Percentiles rank a stretch among this genome's conserved stretches.
phyloP scores from a whole-genome alignment of 2,888 invertebrate species.

The Autographa gamma region DNA sequence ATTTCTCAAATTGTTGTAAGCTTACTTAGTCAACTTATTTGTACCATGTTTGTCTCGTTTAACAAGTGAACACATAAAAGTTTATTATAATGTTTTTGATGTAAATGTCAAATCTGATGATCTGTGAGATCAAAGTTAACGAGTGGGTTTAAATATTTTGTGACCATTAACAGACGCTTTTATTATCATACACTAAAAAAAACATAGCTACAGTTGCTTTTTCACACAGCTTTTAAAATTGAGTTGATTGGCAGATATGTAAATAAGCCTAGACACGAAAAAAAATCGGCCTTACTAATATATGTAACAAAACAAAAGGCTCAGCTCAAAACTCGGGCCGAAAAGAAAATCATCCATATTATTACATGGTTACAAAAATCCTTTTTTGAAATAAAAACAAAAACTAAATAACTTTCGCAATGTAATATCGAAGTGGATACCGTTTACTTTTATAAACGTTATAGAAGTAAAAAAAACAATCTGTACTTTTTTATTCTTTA shows the following conservation, averaged over 20 bases:
- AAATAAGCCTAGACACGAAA: not conserved
- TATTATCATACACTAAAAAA: not conserved
- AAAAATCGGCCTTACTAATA: not conserved
- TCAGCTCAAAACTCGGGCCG: too few relatives aligned
- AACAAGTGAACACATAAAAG: conserved; percentile 28
- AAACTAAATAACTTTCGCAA: not conserved
- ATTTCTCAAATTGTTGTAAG: conserved; percentile 28
- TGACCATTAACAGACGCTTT: conserved; percentile 7
- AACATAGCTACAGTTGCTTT: not conserved
- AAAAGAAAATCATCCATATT: too few relatives aligned
- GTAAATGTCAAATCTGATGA: conserved; percentile 25
- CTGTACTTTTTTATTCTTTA: not conserved
- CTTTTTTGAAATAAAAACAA: not conserved
- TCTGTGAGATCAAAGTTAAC: conserved; percentile 23
- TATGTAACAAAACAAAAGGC: too few relatives aligned
- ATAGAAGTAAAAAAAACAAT: not conserved
- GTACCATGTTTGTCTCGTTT: conserved; percentile 20
- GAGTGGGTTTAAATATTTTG: conserved; percentile 11
- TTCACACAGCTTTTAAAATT: not conserved
- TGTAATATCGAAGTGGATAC: not conserved
- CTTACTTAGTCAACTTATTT: conserved; percentile 15
- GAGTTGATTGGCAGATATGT: not conserved
- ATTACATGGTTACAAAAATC: too few relatives aligned
- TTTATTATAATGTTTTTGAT: conserved; percentile 29
- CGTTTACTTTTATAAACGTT: not conserved